phyloP scores from a whole-genome alignment of 2,113 vertebrate species.

The Gobio gobio region DNA sequence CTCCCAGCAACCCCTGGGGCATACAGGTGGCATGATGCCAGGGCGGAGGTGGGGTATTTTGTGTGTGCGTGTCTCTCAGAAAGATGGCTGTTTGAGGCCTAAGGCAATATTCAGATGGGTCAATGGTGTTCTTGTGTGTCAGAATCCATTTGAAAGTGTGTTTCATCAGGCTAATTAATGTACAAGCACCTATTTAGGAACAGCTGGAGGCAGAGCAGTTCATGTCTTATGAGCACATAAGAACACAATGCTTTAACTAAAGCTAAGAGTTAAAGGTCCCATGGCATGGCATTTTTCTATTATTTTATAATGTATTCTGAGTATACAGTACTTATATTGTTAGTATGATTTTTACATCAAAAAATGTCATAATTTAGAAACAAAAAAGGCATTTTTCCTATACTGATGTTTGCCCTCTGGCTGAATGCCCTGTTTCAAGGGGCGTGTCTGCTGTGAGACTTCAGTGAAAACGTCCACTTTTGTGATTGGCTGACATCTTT shows the following conservation, averaged over 20 bases:
- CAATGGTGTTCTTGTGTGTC: constrained; percentile 61
- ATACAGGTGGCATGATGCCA: constrained; percentile 85
- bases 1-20: constrained; percentile 85
- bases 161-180: constrained; percentile 92
- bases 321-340: no score
- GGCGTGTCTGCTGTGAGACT: no score
- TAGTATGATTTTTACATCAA: no score
- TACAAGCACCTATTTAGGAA: constrained; percentile 91
- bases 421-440: no score
- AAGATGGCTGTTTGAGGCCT: constrained; percentile 35
- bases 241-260: not conserved
- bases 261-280: not conserved
- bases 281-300: no score
- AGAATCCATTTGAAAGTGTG: constrained; percentile 85
- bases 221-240: constrained; percentile 31
- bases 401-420: no score
- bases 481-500: no score
- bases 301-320: no score
- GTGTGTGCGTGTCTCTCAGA: constrained; percentile 42
- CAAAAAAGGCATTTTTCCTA: no score
- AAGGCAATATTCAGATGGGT: constrained; percentile 18
- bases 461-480: no score
- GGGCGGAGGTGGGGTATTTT: constrained; percentile 65
- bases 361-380: no score
- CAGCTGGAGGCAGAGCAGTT: constrained; percentile 67